A percentile compares a stretch with the other conserved stretches of the same genome.
Conservation (phyloP, 2,888 invertebrate species). For the Anodontia alba region DNA sequence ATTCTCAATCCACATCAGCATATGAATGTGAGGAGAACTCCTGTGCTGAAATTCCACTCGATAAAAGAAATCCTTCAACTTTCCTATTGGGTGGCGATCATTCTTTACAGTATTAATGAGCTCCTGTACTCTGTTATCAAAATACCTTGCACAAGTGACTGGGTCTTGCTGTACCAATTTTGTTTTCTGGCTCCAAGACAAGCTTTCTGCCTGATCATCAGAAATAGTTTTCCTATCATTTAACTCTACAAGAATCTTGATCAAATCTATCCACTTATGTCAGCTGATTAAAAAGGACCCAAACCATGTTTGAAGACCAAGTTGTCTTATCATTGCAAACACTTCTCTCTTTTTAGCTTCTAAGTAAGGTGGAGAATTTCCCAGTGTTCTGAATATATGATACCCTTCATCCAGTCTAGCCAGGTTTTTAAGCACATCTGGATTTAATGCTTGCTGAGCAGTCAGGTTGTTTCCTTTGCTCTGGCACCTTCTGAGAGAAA, state of each 20-base stretch:
- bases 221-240: background rate
- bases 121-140: constrained; percentile 21
- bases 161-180: background rate
- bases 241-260: background rate
- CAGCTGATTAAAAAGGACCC: constrained; percentile 56
- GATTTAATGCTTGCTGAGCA: constrained; percentile 33
- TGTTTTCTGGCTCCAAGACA: background rate
- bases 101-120: background rate
- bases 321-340: constrained; percentile 21
- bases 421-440: constrained; percentile 40
- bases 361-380: constrained; percentile 48
- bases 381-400: constrained; percentile 41
- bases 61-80: background rate
- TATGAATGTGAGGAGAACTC: constrained; percentile 6
- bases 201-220: background rate
- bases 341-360: constrained; percentile 32
- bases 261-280: constrained; percentile 52
- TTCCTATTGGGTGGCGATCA: too few relatives aligned
- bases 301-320: constrained; percentile 63
- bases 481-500: constrained; percentile 50
- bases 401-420: constrained; percentile 77
- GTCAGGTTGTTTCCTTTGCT: constrained; percentile 31
- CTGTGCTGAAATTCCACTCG: constrained; percentile 9
- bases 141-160: constrained; percentile 18
- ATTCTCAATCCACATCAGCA: constrained; percentile 8